Evolutionary conservation across 2,888 invertebrate species (phyloP), one percentile per base, ranked within the genome.

Genomic region (Cabera pusaria): DNA sequence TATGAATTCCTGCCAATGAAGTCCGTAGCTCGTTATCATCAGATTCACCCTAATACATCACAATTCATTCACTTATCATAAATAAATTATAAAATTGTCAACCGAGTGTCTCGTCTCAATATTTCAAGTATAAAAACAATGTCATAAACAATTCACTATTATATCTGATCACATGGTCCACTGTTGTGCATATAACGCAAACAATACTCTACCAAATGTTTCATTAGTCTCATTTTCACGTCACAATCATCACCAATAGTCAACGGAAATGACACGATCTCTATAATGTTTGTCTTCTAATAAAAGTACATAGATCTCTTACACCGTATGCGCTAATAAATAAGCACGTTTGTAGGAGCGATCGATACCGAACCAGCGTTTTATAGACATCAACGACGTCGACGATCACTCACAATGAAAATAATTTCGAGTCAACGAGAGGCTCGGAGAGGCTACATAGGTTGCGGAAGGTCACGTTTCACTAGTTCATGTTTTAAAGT

Each of bases 1-100:
- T 64, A 73, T 59, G 52, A 57, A 61, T 51, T 53, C 52, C 56
- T 45, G 69, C 76, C 79, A 78, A 42, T 69, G 56, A 64, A 62
- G 53, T 57, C 51, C 57, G 75, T 74, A 65, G 64, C 72, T 78
- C 62, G 72, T 69, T 64, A 65, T 67, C 64, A 51, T 70, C 56
- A 69, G 69, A 70, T 76, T 70, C 64, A n/a, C 49, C 70, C 76
- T 73, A 72, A 72, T 73, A 77, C 66, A 80, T 87, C 86, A 88
- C 87, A 86, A 81, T 77, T 68, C 81, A 83, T 82, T 77, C 84
- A 87, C 87, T 85, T 85, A 85, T 64, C 44, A 79, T 83, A 85
- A 85, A 87, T 85, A 85, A 87, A 87, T 86, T 83, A 86, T 79
- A 78, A 79, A 85, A 81, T 81, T 76, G 83, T 86, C 83, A 87